Base-by-base conservation (phyloP, 2,888 invertebrate species). In the Drosophila putrida region DNA sequence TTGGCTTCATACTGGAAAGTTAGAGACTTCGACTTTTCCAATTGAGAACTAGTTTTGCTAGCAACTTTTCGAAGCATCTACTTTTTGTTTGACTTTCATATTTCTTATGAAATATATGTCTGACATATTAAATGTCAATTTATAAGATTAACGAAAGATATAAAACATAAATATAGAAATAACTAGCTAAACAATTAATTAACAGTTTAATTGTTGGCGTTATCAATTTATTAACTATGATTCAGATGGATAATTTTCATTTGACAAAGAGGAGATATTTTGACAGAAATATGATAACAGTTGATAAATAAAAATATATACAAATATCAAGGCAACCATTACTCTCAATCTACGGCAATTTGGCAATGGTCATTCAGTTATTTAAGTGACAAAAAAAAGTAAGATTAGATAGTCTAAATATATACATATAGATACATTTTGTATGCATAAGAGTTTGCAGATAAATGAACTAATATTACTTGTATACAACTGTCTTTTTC, bases 281-380 rank as follows among this genome's bases (percentile, higher is more conserved):
- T 3, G 20, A 36, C 43, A 38, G 38, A 11, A 33, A 41, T 38
- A 41, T 28, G n/a, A 54, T 57, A 39, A 25, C 49, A 43, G 39
- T 15, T 43, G 41, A 35, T 13, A 13, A 44, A 13, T 50, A 27
- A 41, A 25, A 13, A 33, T 44, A 44, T 20, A 20, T 20, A 20
- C 20, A 20, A 3, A 20, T 20, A 53, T 35, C 25, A 13, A 41
- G n/a, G 15, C 13, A 25, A 76, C 44, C 64, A 86, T 86, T 78
- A 83, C 70, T 71, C 69, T 82, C 72, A 83, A 84, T 88, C 70
- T 68, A 80, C 60, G 83, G 63, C 83, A 75, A 88, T 83, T 84
- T 86, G 87, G 68, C 69, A 71, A 75, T 60, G 71, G 54, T 65
- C 53, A 66, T 66, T 64, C 38, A 67, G 67, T 50, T 60, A 87